Base-by-base conservation (phyloP, 1,140 invertebrate genomes). In the Trichoplusia ni region DNA sequence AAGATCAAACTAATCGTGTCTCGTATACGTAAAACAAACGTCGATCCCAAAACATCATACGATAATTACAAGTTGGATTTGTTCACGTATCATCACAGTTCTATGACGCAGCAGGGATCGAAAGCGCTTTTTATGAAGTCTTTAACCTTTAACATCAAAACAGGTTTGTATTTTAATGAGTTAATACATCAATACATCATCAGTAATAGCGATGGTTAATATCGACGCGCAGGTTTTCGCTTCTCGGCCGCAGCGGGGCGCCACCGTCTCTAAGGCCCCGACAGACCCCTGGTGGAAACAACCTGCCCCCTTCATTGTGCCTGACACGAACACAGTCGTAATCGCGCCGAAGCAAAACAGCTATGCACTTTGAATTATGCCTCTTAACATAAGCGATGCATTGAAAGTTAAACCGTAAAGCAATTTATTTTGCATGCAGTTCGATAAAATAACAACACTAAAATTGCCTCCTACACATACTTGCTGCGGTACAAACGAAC, bases 141-240 rank as follows among this genome's bases (percentile, higher is more conserved):
- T 83, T 79, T 83, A 83, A 85, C 79, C 81, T 82, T 86, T 82
- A 79, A 64, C 71, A 67, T 46, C 64, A 64, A 64, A 77, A 82
- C 75, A 77, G 78, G 81, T 77, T 81, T 82, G 76, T 76, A 80
- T 84, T 84, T 80, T 75, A 84, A 87, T 85, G 73, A 85, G 80
- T 81, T 82, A 88, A 84, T 83, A 83, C 79, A 73, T 82, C 82
- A 75, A 84, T 84, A 73, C 73, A 86, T 84, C 82, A 78, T 81
- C 66, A 54, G 56, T 78, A 75, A 77, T 80, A 76, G 67, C 64
- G 69, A 76, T 70, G 64, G 66, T 70, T 77, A 79, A 84, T 84
- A 84, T 84, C 73, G 74, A 69, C 70, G 80, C 73, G 76, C 69
- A 68, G 65, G 74, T 79, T 75, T 80, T 81, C 71, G 75, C 73